Percentiles rank a stretch among this genome's conserved stretches.
Conservation (phyloP, 2,113 vertebrate species). For the Epinephelus cyanopodus region DNA sequence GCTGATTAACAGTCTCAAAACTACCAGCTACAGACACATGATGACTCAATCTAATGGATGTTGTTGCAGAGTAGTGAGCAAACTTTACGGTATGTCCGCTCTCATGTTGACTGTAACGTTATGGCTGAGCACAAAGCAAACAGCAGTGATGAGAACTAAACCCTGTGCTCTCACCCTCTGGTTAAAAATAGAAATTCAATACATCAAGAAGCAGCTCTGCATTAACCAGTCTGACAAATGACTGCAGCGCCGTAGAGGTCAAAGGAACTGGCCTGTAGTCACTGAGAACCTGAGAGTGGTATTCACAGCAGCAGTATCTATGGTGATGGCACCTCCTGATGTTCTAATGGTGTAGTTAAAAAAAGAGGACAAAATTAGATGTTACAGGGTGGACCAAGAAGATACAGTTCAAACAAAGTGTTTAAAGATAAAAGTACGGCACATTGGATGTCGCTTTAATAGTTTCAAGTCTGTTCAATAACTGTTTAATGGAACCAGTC, state of each 20-base stretch:
- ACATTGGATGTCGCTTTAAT: background rate
- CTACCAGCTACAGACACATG: background rate
- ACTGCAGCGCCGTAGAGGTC: background rate
- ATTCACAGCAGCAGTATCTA: background rate
- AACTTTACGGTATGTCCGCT: background rate
- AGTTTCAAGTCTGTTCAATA: background rate
- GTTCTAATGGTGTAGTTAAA: background rate
- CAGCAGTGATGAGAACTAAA: background rate
- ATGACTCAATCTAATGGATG: background rate
- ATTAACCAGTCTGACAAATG: background rate
- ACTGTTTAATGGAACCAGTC: background rate
- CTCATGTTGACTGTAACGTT: constrained; percentile 7
- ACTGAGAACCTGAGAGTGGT: background rate
- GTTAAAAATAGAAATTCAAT: background rate
- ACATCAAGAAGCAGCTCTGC: background rate
- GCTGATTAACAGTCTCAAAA: too few species aligned
- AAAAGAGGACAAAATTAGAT: background rate
- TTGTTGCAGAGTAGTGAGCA: background rate
- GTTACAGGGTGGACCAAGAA: background rate
- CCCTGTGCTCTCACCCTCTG: background rate
- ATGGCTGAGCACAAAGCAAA: background rate
- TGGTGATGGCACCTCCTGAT: background rate
- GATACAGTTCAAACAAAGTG: background rate
- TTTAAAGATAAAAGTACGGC: background rate
- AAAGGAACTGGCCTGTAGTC: background rate